phyloP scores from a whole-genome alignment of 2,888 invertebrate genomes.

The Melanotus villosus region DNA sequence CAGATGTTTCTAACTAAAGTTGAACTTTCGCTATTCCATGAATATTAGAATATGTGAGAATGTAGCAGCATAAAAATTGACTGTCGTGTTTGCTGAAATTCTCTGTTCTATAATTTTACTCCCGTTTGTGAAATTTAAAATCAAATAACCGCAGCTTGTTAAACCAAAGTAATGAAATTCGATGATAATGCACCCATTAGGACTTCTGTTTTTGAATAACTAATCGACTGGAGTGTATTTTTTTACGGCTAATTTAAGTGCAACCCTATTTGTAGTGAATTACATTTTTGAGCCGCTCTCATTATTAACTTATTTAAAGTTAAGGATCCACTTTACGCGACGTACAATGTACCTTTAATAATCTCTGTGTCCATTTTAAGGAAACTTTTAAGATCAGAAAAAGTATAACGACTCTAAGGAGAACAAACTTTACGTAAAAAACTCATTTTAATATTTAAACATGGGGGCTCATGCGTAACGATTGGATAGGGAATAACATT shows the following conservation, averaged over 20 bases:
- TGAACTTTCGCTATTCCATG: constrained; percentile 8
- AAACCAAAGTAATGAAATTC: too few relatives aligned
- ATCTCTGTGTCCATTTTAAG: constrained; percentile 31
- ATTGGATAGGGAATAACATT: constrained; percentile 62
- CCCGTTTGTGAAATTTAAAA: too few relatives aligned
- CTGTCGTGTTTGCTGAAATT: constrained; percentile 1
- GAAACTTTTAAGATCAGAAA: constrained; percentile 41
- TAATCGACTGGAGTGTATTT: too few relatives aligned
- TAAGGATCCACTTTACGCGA: constrained; percentile 9
- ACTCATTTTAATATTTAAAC: constrained; percentile 66
- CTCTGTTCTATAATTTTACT: not conserved
- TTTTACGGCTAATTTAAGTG: not conserved
- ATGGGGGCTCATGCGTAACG: constrained; percentile 65
- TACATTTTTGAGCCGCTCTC: constrained; percentile 1
- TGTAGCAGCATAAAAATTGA: constrained; percentile 2
- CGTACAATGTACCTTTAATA: constrained; percentile 11
- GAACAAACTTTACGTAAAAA: constrained; percentile 47
- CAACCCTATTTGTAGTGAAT: not conserved
- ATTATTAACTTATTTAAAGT: constrained; percentile 19
- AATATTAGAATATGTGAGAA: not conserved
- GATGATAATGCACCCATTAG: too few relatives aligned
- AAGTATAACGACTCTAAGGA: constrained; percentile 37
- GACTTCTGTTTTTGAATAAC: too few relatives aligned
- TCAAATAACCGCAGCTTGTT: too few relatives aligned
- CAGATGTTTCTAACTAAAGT: too few relatives aligned